A percentile compares a stretch with the other conserved stretches of the same genome.
phyloP scores from a whole-genome alignment of 1,140 invertebrate species.

The Holotrichia oblita region DNA sequence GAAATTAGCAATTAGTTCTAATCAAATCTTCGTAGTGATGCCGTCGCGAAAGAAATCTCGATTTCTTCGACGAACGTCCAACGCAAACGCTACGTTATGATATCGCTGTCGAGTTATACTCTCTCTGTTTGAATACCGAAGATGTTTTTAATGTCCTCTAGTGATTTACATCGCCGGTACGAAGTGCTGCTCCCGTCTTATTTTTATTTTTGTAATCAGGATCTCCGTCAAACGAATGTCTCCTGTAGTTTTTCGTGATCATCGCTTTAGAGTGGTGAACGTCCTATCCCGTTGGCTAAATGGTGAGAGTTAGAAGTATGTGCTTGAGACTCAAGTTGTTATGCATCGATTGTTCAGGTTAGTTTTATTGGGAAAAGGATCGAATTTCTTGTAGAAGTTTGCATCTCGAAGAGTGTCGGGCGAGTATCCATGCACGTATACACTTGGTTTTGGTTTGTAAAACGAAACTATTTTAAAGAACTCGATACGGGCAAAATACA shows the following conservation, averaged over 20 bases:
- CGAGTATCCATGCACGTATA: not conserved
- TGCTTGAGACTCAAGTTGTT: conserved; percentile 65
- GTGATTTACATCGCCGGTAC: conserved; percentile 22
- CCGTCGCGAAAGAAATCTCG: not conserved
- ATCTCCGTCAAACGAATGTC: conserved; percentile 9
- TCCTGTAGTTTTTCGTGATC: conserved; percentile 19
- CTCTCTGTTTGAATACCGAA: not conserved
- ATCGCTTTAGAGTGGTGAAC: not conserved
- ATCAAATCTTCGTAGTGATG: not conserved
- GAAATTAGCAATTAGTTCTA: not conserved
- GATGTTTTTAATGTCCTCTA: not conserved
- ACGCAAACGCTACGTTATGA: not conserved
- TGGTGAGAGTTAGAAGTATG: conserved; percentile 55
- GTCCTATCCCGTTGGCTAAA: conserved; percentile 28
- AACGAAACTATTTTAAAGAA: conserved; percentile 1
- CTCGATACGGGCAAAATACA: not conserved
- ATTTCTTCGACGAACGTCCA: not conserved
- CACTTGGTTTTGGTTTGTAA: not conserved
- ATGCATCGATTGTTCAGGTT: conserved; percentile 68
- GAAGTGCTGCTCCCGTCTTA: not conserved
- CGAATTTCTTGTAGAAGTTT: not conserved
- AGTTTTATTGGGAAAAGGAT: conserved; percentile 35
- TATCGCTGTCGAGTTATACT: not conserved
- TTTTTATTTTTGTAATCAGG: not conserved
- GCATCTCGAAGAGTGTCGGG: no score